A percentile compares a stretch with the other conserved stretches of the same genome.
These are phyloP conservation scores for Exocentrus adspersus DNA, from an alignment of 2,888 invertebrate species.

Conservation along the genomic window DNA sequence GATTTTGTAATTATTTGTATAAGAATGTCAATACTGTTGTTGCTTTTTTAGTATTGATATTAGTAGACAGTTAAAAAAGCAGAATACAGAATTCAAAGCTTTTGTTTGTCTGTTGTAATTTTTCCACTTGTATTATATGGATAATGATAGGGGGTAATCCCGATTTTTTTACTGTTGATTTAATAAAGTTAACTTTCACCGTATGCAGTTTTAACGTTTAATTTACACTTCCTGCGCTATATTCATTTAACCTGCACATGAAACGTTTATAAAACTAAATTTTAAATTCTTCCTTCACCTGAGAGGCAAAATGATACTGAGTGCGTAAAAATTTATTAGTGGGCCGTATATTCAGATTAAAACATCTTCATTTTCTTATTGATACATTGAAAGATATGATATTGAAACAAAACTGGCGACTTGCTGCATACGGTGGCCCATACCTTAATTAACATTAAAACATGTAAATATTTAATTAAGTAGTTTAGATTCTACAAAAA, in stretches of 20 bases:
- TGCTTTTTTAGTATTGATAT: conserved; percentile 58
- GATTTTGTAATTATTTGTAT: conserved; percentile 53
- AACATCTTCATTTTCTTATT: too few relatives aligned
- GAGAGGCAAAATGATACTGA: too few relatives aligned
- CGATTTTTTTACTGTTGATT: conserved; percentile 25
- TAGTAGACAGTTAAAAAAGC: conserved; percentile 48
- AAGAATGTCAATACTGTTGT: conserved; percentile 60
- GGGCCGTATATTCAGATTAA: too few relatives aligned
- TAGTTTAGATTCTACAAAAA: conserved; percentile 3
- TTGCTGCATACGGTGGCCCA: conserved; percentile 20
- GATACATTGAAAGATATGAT: not conserved
- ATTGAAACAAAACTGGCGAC: not conserved
- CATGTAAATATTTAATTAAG: not conserved
- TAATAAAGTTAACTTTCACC: conserved; percentile 24
- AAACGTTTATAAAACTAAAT: too few relatives aligned
- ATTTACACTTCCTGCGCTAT: conserved; percentile 2
- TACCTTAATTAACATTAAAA: not conserved
- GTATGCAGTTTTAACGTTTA: conserved; percentile 26
- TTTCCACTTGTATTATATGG: conserved; percentile 26
- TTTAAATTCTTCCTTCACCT: too few relatives aligned
- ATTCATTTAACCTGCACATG: too few relatives aligned
- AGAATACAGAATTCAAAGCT: conserved; percentile 59
- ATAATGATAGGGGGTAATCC: conserved; percentile 15
- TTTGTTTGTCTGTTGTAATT: conserved; percentile 30
- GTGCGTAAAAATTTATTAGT: too few relatives aligned